Base-by-base conservation (phyloP, 2,888 invertebrate genomes). In the Dilophus febrilis region DNA sequence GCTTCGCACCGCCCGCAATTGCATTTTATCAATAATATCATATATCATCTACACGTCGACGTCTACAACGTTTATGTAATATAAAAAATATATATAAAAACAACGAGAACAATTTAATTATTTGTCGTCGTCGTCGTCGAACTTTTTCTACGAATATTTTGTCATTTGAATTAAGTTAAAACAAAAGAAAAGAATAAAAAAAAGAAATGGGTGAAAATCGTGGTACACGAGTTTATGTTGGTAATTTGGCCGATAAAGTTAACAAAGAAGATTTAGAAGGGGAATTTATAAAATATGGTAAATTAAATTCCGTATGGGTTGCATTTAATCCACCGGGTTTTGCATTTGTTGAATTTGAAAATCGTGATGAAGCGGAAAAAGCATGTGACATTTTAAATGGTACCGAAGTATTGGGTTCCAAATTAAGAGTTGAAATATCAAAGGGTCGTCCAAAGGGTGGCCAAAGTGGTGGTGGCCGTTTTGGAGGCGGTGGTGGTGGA, bases 281-380 rank as follows among this genome's bases (percentile, higher is more conserved):
- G 57, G 85, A 88, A 64, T 90, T 90, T 62, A 82, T 84, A 55
- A 87, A 87, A 67, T 90, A 79, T 64, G 90, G 90, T 51, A 87
- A 87, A 68, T 70, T 90, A 51, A 86, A 84, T 66, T 84, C 83
- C 51, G 87, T 88, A 48, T 90, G 88, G 88, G 86, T 62, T 51
- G 88, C 90, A 50, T 83, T 88, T 63, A 88, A 90, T 65, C 90
- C 90, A 50, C 88, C 88, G 50, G 88, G 90, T 55, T 91, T 90
- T 65, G 90, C 88, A 47, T 90, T 90, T 68, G 84, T 90, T 61
- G 88, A 90, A 67, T 91, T 87, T 65, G 78, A 81, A 59, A 84
- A 81, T 64, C 74, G 77, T 61, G 78, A 80, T 57, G 88, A 90
- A 65, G 90, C 90, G 30, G 85, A 87, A 59, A 77, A 82, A 55